phyloP scores from a whole-genome alignment of 2,888 invertebrate genomes.

The Synanthedon andrenaeformis region DNA sequence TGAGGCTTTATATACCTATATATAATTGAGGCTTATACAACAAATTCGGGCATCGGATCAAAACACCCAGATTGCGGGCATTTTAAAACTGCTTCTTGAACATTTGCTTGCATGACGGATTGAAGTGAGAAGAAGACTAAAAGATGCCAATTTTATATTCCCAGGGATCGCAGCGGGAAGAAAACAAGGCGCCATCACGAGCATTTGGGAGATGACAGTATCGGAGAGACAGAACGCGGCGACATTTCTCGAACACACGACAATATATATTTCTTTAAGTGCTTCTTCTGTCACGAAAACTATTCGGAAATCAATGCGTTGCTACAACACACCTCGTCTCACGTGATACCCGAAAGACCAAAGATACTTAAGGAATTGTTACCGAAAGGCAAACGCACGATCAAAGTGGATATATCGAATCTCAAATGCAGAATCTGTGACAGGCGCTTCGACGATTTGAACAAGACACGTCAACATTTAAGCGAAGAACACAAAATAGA shows the following conservation, averaged over 20 bases:
- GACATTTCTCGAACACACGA: slow-evolving; percentile 31
- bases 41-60: no score
- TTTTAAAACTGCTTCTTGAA: no score
- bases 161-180: slow-evolving; percentile 22
- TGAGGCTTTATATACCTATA: no score
- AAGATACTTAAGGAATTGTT: slow-evolving; percentile 32
- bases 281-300: slow-evolving; percentile 43
- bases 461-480: slow-evolving; percentile 33
- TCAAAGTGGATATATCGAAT: slow-evolving; percentile 47
- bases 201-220: slow-evolving; percentile 49
- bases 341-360: slow-evolving; percentile 26
- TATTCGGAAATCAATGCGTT: slow-evolving; percentile 32
- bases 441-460: slow-evolving; percentile 19
- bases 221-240: slow-evolving; percentile 48
- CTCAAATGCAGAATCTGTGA: slow-evolving; percentile 41
- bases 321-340: slow-evolving; percentile 28
- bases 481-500: slow-evolving; percentile 20
- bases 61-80: no score
- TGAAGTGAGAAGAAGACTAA: background rate
- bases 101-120: no score
- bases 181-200: slow-evolving; percentile 30
- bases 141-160: slow-evolving; percentile 9
- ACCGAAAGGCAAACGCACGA: slow-evolving; percentile 41
- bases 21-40: background rate
- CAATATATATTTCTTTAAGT: slow-evolving; percentile 43